Conservation (phyloP, 2,888 invertebrate species). For the Lepidocyrtoides sp. region DNA sequence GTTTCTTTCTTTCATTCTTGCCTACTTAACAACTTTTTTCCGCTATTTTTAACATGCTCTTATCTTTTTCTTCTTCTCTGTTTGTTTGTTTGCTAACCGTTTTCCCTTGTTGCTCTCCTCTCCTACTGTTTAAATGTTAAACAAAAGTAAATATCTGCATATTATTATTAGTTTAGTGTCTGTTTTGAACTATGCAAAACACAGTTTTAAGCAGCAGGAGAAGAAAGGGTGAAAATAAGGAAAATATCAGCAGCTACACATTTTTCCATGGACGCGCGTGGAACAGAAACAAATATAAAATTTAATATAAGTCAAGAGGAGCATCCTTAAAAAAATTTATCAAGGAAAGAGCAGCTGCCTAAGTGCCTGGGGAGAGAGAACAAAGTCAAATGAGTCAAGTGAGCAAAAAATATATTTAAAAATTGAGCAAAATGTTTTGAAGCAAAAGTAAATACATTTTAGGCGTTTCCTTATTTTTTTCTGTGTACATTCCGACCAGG, state of each 20-base stretch:
- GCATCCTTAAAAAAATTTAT: background rate
- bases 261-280: too few relatives aligned
- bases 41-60: conserved; percentile 1
- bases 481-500: too few relatives aligned
- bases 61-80: too few relatives aligned
- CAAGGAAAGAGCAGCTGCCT: too few relatives aligned
- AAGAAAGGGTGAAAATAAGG: conserved; percentile 17
- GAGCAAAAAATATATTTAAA: too few relatives aligned
- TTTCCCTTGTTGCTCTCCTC: too few relatives aligned
- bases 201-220: too few relatives aligned
- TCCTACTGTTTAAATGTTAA: background rate
- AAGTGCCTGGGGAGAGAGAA: conserved; percentile 46
- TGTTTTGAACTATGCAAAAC: too few relatives aligned
- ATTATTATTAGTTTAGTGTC: too few relatives aligned
- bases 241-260: too few relatives aligned
- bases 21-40: conserved; percentile 45
- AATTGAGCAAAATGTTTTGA: too few relatives aligned
- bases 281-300: conserved; percentile 48
- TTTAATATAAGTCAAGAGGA: conserved; percentile 66
- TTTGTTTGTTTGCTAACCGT: conserved; percentile 49
- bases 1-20: background rate
- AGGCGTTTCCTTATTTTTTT: too few relatives aligned
- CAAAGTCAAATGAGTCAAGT: background rate
- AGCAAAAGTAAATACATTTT: background rate
- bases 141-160: conserved; percentile 28